Base-by-base conservation (phyloP, 2,888 invertebrate genomes). In the Troglohyphantes excavatus region DNA sequence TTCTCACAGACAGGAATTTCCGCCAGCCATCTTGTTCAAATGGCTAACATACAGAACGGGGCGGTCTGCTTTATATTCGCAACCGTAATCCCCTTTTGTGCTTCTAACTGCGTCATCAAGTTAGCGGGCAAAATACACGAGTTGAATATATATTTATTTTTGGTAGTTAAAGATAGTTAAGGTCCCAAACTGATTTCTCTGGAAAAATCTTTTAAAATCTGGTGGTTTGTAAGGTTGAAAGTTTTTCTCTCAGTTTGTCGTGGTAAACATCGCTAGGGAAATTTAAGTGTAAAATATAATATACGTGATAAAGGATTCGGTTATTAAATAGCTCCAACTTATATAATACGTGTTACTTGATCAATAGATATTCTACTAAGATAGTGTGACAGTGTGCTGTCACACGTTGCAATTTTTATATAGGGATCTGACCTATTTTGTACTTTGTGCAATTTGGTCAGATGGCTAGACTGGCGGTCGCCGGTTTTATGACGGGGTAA, bases 21-120 rank as follows among this genome's bases (percentile, higher is more conserved):
- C n/a, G n/a, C n/a, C 46, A 61, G 27, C 21, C 5, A 78, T 23
- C 29, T 63, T 29, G 53, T 46, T 46, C 46, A 9, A n/a, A 26
- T 72, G 72, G 21, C 11, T 53, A 27, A 27, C n/a, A 59, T 9
- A 27, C 13, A 2, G 26, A 17, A 33, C 11, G 11, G 26, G 9
- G 19, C 63, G 61, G 65, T 33, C 68, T 78, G 78, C n/a, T 78
- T 78, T 78, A 78, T 78, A 65, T 78, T 65, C 78, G 78, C 78
- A 39, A 39, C 2, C 33, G 78, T 63, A 65, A 78, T 63, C 65
- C 6, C 6, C 26, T 63, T 78, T 78, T 78, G 63, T 78, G 26
- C 43, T 78, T 43, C 21, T 17, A 65, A 27, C 13, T 2, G 1
- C 78, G 78, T 63, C 78, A 78, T 65, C 78, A 65, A 5, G 21